Conservation (phyloP, 2,113 vertebrate species). For the Pachypanchax playfairii region DNA sequence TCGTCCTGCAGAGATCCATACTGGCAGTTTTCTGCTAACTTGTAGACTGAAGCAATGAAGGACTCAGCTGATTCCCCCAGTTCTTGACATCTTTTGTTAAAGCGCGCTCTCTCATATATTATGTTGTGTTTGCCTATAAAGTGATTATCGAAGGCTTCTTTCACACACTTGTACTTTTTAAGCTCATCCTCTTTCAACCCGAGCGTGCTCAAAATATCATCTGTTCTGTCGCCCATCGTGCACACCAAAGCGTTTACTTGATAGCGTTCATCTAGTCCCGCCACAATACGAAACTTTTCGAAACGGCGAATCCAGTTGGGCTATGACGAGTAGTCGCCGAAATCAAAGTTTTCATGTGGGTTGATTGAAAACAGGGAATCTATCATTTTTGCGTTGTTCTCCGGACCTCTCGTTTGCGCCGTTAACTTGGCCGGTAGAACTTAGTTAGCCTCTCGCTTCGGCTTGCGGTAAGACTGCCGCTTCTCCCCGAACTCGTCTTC, state of each 20-base stretch:
- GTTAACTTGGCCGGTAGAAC: neutral
- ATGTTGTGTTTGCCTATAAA: neutral
- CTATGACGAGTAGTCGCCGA: neutral
- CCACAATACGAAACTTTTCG: neutral
- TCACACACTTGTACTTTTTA: neutral
- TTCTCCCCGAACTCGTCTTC: neutral
- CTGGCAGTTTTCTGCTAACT: neutral
- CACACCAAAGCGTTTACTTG: neutral
- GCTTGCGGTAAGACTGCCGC: neutral
- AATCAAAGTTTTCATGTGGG: slow-evolving; percentile 2
- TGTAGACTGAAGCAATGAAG: neutral
- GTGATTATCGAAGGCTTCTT: neutral
- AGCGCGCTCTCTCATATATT: neutral
- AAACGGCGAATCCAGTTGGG: neutral
- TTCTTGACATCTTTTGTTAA: neutral
- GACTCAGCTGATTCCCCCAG: neutral
- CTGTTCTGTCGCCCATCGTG: neutral
- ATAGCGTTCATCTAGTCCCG: neutral
- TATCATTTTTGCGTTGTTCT: neutral
- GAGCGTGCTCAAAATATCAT: neutral
- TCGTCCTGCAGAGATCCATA: neutral
- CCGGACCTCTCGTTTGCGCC: neutral
- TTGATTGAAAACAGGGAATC: slow-evolving; percentile 2
- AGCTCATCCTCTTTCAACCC: neutral
- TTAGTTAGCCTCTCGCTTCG: neutral